Evolutionary conservation across 92 coral and sea anemone genomes (phyloP).

Genomic region (Porites rus): DNA sequence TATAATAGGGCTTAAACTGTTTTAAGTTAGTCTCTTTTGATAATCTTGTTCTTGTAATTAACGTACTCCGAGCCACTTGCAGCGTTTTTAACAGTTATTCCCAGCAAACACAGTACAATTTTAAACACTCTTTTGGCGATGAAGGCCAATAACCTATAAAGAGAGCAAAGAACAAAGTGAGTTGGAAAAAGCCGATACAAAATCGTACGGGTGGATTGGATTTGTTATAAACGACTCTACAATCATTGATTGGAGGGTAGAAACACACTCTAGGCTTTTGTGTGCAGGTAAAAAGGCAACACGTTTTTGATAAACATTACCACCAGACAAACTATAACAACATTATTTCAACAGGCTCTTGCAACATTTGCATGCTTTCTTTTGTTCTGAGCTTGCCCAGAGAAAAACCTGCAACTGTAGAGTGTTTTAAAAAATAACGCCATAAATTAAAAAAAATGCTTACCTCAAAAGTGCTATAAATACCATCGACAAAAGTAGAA

Average conservation of each 20-base stretch:
- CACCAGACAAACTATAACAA: no score
- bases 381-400: no score
- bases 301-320: no score
- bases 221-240: no score
- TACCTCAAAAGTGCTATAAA: constrained; percentile 57
- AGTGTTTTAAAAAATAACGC: no score
- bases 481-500: constrained; percentile 21
- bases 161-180: background rate
- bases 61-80: background rate
- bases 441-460: background rate
- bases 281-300: no score
- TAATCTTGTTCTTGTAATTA: constrained; percentile 28
- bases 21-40: constrained; percentile 35
- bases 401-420: no score
- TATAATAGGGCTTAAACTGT: background rate
- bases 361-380: no score
- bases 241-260: no score
- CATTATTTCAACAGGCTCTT: no score
- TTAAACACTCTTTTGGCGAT: constrained; percentile 2
- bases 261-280: no score
- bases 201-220: no score
- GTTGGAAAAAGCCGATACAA: background rate
- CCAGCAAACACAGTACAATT: constrained; percentile 26
- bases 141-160: constrained; percentile 21
- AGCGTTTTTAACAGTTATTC: background rate